phyloP scores from a whole-genome alignment of 2,888 invertebrate genomes.

The Brenthis hecate region DNA sequence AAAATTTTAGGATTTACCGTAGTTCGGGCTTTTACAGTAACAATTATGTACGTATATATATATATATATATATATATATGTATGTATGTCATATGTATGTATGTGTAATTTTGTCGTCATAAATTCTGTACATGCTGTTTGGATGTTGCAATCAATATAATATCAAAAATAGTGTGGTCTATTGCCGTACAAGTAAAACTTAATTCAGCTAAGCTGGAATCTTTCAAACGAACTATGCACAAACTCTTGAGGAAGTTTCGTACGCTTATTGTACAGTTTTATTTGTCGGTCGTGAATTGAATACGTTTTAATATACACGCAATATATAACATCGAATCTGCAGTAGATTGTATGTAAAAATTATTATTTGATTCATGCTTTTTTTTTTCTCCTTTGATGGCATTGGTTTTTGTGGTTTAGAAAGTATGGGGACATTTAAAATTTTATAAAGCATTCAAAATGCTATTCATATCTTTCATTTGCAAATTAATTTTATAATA shows the following conservation, averaged over 20 bases:
- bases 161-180: background rate
- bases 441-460: background rate
- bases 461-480: too few species aligned
- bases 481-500: background rate
- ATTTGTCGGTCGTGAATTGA: constrained; percentile 28
- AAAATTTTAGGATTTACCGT: too few species aligned
- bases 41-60: too few species aligned
- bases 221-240: constrained; percentile 33
- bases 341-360: constrained; percentile 19
- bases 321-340: constrained; percentile 41
- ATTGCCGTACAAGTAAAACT: background rate
- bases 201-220: constrained; percentile 26
- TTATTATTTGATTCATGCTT: constrained; percentile 3
- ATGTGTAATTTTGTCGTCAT: too few species aligned
- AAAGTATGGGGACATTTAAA: constrained; percentile 7
- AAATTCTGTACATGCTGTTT: too few species aligned
- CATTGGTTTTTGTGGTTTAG: constrained; percentile 7
- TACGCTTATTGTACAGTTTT: constrained; percentile 38
- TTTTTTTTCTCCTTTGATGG: constrained; percentile 5
- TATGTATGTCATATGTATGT: too few species aligned
- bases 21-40: too few species aligned
- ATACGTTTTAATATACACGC: constrained; percentile 27
- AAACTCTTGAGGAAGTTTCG: constrained; percentile 32
- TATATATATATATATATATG: too few species aligned
- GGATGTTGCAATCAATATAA: too few species aligned